Evolutionary conservation across 2,797 vertebrate genomes (phyloP).

Genomic region (Pristis pectinata): DNA sequence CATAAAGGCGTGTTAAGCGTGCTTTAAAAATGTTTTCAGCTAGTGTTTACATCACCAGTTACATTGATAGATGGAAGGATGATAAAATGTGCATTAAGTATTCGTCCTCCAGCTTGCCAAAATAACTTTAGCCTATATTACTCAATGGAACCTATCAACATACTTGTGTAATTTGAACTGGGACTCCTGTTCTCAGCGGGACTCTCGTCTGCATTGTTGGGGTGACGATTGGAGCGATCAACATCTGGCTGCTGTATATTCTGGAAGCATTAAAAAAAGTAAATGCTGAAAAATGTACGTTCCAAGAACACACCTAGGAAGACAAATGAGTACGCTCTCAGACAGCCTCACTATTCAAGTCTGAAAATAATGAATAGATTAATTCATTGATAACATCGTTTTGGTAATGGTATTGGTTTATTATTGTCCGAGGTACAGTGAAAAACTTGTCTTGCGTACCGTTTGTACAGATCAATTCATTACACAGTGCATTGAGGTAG

Average conservation of each 20-base stretch:
- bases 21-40: not conserved
- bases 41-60: not conserved
- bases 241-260: not conserved
- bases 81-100: not conserved
- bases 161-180: not conserved
- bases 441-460: too few relatives aligned
- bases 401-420: too few relatives aligned
- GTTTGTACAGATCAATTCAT: too few relatives aligned
- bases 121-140: too few relatives aligned
- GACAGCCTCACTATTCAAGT: not conserved
- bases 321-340: not conserved
- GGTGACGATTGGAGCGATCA: not conserved
- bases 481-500: too few relatives aligned
- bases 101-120: not conserved
- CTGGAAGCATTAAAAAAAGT: not conserved
- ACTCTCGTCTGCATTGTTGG: not conserved
- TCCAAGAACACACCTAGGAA: not conserved
- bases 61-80: not conserved
- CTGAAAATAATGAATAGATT: not conserved
- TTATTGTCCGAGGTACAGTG: too few relatives aligned
- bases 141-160: not conserved
- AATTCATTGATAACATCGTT: not conserved
- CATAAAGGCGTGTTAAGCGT: not conserved
- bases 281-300: not conserved
- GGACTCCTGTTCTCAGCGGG: not conserved